Evolutionary conservation across 2,888 invertebrate species (phyloP).

Genomic region (Agriopis marginaria): DNA sequence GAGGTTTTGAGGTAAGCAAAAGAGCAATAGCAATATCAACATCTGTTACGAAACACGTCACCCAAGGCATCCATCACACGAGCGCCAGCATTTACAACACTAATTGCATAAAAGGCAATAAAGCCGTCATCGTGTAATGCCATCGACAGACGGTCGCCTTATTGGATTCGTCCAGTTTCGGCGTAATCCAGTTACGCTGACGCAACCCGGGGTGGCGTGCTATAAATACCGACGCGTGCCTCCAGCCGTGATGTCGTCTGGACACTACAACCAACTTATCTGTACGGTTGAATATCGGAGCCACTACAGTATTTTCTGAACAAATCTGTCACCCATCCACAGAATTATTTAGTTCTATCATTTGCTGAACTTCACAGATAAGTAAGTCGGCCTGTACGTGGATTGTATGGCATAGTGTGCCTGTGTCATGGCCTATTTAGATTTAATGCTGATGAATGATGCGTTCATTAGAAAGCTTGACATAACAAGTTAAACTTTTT

Average conservation of each 20-base stretch:
- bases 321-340: neutral
- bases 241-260: conserved; percentile 64
- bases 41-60: neutral
- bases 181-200: conserved; percentile 66
- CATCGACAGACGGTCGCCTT: conserved; percentile 42
- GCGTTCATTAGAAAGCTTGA: conserved; percentile 15
- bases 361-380: neutral
- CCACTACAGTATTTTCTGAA: neutral
- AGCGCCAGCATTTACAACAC: conserved; percentile 1
- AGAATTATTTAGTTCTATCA: neutral
- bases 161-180: conserved; percentile 56
- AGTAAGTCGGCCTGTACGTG: conserved; percentile 1
- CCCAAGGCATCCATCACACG: conserved; percentile 11
- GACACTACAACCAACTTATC: conserved; percentile 46
- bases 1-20: too few relatives aligned
- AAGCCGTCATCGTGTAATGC: conserved; percentile 40
- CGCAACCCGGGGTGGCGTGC: conserved; percentile 76
- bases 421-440: conserved; percentile 27
- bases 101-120: conserved; percentile 38
- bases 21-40: too few relatives aligned
- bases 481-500: neutral
- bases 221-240: conserved; percentile 76
- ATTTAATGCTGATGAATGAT: conserved; percentile 20
- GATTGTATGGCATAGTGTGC: conserved; percentile 25
- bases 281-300: neutral